Conservation (phyloP, 1,140 invertebrate genomes). For the Pogonus chalceus region DNA sequence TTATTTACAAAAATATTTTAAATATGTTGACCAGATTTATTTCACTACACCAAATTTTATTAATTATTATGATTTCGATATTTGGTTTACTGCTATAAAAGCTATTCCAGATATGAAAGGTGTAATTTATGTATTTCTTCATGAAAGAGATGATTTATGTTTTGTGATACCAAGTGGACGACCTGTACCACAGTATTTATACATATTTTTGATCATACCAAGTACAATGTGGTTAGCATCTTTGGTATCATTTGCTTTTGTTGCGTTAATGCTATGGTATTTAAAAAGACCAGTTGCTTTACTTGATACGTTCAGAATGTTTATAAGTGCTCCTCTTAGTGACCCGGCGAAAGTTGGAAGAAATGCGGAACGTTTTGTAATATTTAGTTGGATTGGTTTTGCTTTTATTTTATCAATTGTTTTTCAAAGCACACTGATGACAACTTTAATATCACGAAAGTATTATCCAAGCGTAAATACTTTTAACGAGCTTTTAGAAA, state of each 20-base stretch:
- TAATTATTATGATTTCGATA: neutral
- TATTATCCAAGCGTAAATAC: neutral
- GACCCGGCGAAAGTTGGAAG: neutral
- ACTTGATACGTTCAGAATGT: neutral
- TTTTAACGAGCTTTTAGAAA: neutral
- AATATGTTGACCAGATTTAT: too few relatives aligned
- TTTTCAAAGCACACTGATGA: neutral
- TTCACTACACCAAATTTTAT: neutral
- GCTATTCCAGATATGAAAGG: neutral
- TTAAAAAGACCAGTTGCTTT: neutral
- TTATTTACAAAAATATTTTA: too few relatives aligned
- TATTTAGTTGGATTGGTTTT: neutral
- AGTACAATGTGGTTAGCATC: neutral
- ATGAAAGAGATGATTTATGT: slow-evolving; percentile 1
- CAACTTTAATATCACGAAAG: neutral
- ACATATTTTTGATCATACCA: neutral
- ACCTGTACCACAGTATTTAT: neutral
- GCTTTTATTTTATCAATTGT: neutral
- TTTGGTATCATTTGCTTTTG: neutral
- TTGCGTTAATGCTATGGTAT: neutral
- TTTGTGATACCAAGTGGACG: neutral
- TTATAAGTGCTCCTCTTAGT: neutral
- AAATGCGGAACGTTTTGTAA: neutral
- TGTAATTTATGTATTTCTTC: neutral
- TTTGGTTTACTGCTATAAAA: neutral